Evolutionary conservation across 2,888 invertebrate species (phyloP), one percentile per base, ranked within the genome.

Genomic region (Drepana falcataria): DNA sequence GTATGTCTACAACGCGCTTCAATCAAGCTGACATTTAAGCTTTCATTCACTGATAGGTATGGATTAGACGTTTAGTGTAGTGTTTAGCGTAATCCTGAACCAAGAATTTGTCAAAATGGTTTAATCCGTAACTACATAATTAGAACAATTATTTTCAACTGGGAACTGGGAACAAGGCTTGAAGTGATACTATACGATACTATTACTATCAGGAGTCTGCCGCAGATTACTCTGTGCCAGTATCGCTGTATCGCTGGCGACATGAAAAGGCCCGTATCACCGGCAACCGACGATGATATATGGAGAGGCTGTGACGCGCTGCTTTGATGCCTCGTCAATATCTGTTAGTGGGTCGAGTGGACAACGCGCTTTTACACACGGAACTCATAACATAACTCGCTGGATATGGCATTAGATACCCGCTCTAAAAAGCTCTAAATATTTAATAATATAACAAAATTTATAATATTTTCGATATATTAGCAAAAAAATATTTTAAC

Each of bases 261-360:
- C 77, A 79, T 82, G 80, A 83, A 84, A 77, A 79, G 80, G 74
- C 70, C 63, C 65, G 72, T 75, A 74, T 74, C 69, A 68, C 62
- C 41, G 59, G 55, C 73, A 66, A 70, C 73, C 66, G 73, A 73
- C 75, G 66, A 83, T 84, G 83, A 84, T 83, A 80, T 84, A 83
- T 82, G 83, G 77, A 75, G 77, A 78, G 78, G 71, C 71, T 81
- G 69, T 81, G 84, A 82, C 80, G 77, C 64, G 74, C 66, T 68
- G 77, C 79, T 81, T 79, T 82, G 78, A 81, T 75, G 77, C 69
- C 77, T 71, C 77, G 79, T 81, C 82, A 77, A 73, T 81, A 77
- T 80, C 75, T 76, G 83, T 81, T 81, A 83, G 73, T 73, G 69
- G 76, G 75, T 77, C 75, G 74, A 77, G 74, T 77, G 78, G 76